phyloP scores from a whole-genome alignment of 2,113 vertebrate species.

The Lichenostomus cassidix region DNA sequence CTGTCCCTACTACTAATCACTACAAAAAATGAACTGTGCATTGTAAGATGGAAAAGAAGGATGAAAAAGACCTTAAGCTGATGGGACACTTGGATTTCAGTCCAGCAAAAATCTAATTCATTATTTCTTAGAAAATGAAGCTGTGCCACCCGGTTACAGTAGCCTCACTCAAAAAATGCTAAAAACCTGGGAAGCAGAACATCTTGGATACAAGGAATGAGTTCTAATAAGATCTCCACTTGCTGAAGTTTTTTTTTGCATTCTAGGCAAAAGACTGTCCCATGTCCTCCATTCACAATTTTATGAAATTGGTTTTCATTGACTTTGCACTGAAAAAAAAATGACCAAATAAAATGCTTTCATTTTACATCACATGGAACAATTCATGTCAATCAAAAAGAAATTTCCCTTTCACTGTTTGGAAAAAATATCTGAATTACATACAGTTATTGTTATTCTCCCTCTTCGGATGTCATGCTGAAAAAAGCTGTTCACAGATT shows the following conservation, averaged over 20 bases:
- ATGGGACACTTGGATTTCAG: not conserved
- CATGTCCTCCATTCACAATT: not conserved
- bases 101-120: not conserved
- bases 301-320: not conserved
- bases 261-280: not conserved
- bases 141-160: not conserved
- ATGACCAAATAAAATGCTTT: not conserved
- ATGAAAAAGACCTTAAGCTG: not conserved
- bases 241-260: not conserved
- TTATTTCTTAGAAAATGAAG: not conserved
- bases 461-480: not conserved
- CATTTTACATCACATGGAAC: not conserved
- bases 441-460: not conserved
- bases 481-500: not conserved
- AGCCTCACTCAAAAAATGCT: not conserved
- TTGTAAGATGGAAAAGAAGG: not conserved
- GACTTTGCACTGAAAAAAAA: not conserved
- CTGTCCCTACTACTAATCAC: not conserved
- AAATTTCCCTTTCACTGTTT: not conserved
- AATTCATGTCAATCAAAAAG: not conserved
- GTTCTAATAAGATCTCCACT: not conserved
- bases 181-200: not conserved
- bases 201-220: not conserved
- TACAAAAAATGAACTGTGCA: not conserved
- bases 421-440: not conserved